Evolutionary conservation across 2,797 vertebrate species (phyloP).

Genomic region (Schizothorax lantsangensis): DNA sequence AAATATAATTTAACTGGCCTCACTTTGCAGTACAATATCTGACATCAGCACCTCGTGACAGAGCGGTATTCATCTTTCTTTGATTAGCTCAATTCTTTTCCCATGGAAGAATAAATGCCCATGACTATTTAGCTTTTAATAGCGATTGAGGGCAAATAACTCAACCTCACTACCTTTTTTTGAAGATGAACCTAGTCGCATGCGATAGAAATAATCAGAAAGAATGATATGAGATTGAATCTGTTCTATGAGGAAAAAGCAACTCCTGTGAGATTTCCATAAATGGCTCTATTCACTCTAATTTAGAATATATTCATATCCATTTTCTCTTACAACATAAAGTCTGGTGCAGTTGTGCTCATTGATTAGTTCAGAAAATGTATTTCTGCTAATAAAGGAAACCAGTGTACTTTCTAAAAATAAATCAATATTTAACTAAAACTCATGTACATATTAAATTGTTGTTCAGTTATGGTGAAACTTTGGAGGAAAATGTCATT

Average conservation of each 20-base stretch:
- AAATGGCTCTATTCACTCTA: background rate
- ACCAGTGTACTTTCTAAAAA: background rate
- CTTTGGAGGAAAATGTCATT: background rate
- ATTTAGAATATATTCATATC: background rate
- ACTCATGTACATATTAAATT: too few relatives aligned
- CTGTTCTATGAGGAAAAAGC: background rate
- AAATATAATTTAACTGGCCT: constrained; percentile 60
- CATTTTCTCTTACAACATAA: background rate
- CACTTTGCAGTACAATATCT: constrained; percentile 21
- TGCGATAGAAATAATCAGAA: background rate
- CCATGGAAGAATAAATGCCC: constrained; percentile 2
- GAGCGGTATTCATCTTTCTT: constrained; percentile 20
- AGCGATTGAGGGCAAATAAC: background rate
- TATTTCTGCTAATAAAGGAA: background rate
- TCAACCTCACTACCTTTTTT: background rate
- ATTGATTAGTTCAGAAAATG: background rate
- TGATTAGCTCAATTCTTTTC: constrained; percentile 38
- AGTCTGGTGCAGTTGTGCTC: background rate
- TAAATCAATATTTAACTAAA: background rate
- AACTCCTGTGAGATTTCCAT: background rate
- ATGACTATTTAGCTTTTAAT: constrained; percentile 2
- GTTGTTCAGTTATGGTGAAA: background rate
- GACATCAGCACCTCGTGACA: constrained; percentile 9
- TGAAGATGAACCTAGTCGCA: background rate
- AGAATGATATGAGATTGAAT: background rate